Base-by-base conservation (phyloP, 1,140 invertebrate species). In the Macrobrachium rosenbergii region DNA sequence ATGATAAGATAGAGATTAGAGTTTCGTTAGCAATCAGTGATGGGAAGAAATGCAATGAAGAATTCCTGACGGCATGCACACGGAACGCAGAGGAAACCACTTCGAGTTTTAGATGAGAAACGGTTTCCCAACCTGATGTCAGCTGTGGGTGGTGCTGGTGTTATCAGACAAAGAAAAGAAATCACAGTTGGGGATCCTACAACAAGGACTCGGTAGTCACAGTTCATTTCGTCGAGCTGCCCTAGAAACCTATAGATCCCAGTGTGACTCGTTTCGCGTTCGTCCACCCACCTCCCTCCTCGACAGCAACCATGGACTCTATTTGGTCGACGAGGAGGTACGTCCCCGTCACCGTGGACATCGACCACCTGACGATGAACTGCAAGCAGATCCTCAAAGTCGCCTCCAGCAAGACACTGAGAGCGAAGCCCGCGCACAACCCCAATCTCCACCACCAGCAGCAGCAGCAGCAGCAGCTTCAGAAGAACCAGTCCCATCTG, bases 291-390 rank as follows among this genome's bases (percentile, higher is more conserved):
- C 52, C 52, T 52, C 52, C 12, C 10, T n/a, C n/a, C n/a, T 10
- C 5, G 45, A 52, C 45, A 52, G 10, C 52, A 52, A 52, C 52
- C 52, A 88, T 88, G 86, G 86, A 88, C 86, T 82, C 86, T 45
- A 88, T 88, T 62, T 88, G 86, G 86, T 88, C 86, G 62, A 88
- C 86, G 28, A 59, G 86, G 60, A 80, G 86, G 14, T 88, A 88
- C 60, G 86, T 80, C 7, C 86, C 86, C 60, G 86, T 88, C 62
- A 88, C 86, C 14, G 86, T 89, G 52, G 82, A 89, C 77, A 79
- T 87, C 63, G 83, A 87, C 52, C 83, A 81, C 75, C 62, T 85
- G 45, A 81, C 83, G 17, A 63, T 87, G 16, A 87, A 86, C n/a
- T 73, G 84, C 23, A 82, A 85, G 60, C 77, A 87, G 59, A 85